Evolutionary conservation across 1,140 invertebrate genomes (phyloP).

Genomic region (Penaeus japonicus): DNA sequence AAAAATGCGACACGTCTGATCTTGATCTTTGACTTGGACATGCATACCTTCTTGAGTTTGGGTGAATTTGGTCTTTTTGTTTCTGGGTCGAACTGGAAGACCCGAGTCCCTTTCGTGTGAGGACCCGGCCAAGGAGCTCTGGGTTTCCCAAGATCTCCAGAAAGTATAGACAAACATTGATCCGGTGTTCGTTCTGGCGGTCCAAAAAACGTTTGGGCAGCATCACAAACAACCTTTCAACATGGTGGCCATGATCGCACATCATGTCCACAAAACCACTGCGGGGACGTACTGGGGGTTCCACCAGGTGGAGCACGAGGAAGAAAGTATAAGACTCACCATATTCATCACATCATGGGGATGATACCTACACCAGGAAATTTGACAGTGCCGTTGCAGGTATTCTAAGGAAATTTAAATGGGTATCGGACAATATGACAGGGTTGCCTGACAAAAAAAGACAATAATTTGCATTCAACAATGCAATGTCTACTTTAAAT

Average conservation of each 20-base stretch:
- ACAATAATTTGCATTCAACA: too few species aligned
- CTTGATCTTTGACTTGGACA: constrained; percentile 60
- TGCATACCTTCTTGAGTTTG: constrained; percentile 60
- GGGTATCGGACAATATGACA: too few species aligned
- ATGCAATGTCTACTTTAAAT: too few species aligned
- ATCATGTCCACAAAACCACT: too few species aligned
- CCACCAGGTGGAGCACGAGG: not conserved
- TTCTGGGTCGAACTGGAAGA: constrained; percentile 60
- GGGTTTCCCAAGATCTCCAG: constrained; percentile 11
- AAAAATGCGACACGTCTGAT: constrained; percentile 62
- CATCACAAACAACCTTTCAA: too few species aligned
- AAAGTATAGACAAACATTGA: not conserved
- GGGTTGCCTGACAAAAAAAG: too few species aligned
- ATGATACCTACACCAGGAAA: too few species aligned
- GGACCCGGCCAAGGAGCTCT: constrained; percentile 13
- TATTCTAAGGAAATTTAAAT: too few species aligned
- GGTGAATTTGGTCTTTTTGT: constrained; percentile 53
- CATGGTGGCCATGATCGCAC: too few species aligned
- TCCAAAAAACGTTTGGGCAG: not conserved
- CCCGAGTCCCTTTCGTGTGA: constrained; percentile 58
- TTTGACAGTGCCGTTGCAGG: too few species aligned
- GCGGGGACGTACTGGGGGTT: not conserved
- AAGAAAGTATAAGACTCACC: not conserved
- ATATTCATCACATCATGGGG: too few species aligned
- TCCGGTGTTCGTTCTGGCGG: not conserved